Base-by-base conservation (phyloP, 2,113 vertebrate genomes). In the Callocephalon fimbriatum region DNA sequence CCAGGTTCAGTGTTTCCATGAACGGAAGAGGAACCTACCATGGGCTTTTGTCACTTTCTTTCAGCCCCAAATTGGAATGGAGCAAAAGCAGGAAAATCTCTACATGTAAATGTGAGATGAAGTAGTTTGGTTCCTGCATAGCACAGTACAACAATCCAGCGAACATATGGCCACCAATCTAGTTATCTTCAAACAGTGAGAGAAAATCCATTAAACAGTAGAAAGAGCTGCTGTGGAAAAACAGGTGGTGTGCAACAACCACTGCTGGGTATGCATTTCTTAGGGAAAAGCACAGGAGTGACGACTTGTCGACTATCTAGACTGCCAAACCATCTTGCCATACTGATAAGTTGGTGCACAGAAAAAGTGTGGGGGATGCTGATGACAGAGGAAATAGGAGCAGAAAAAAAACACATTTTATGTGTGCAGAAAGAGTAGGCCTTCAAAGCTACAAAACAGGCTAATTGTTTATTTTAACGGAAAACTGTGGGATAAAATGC, bases 381-480 rank as follows among this genome's bases (percentile, higher is more conserved):
- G 42, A 74, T 3, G 14, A 59, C 23, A 44, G 59, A 86, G 29
- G 35, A 88, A 92, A 68, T 20, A 63, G 35, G 15, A 95, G 37
- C 35, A 53, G 32, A 79, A 88, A 82, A 63, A 87, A 19, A 2
- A 37, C 25, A 72, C 10, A 1, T 19, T 68, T 95, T 56, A 89
- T 85, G 87, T 89, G 71, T 86, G 47, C 54, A 84, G 61, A 72
- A 85, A 15, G 26, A 93, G 48, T 75, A 72, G 56, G 17, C n/a
- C 76, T 86, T 88, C 91, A 86, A 78, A 92, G 88, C 75, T 77
- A 87, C 19, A 53, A 74, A 94, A 50, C 15, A 71, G 58, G 32
- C 51, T 78, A 80, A 93, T 88, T 92, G 83, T 91, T 96, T 89
- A 91, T 88, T 94, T 74, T 90, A 88, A 68, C 78, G 40, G 51